phyloP scores from a whole-genome alignment of 2,113 vertebrate genomes.

The Varanus komodoensis region DNA sequence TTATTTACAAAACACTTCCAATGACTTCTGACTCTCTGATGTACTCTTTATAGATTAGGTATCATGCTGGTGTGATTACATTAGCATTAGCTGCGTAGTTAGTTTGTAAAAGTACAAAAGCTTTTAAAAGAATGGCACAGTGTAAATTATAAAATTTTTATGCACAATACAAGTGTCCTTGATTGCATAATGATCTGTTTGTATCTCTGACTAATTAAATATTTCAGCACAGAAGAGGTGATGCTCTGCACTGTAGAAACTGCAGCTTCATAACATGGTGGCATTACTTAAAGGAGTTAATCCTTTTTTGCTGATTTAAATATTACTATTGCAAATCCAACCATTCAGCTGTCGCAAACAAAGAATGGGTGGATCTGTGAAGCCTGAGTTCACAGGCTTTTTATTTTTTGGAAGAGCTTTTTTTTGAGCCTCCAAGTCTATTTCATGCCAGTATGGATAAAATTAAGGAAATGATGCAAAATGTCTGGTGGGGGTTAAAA shows the following conservation, averaged over 20 bases:
- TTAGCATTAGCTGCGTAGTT: slow-evolving; percentile 65
- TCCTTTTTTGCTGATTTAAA: background rate
- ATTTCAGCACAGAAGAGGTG: slow-evolving; percentile 40
- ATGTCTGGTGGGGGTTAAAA: too few relatives aligned
- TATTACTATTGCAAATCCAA: background rate
- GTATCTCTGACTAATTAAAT: slow-evolving; percentile 64
- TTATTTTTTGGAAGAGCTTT: too few relatives aligned
- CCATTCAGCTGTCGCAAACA: background rate
- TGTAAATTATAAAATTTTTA: slow-evolving; percentile 67
- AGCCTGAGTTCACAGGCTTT: too few relatives aligned
- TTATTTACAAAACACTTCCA: slow-evolving; percentile 63
- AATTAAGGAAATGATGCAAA: too few relatives aligned
- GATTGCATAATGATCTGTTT: slow-evolving; percentile 69
- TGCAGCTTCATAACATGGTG: background rate
- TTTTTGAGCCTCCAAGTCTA: too few relatives aligned
- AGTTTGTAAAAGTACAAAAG: slow-evolving; percentile 59
- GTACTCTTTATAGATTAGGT: slow-evolving; percentile 57
- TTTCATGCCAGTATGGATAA: too few relatives aligned
- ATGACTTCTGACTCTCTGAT: slow-evolving; percentile 49
- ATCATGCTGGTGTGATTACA: slow-evolving; percentile 53
- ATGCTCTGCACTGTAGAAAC: background rate
- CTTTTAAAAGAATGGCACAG: slow-evolving; percentile 37
- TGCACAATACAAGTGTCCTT: slow-evolving; percentile 55
- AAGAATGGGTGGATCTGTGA: too few relatives aligned
- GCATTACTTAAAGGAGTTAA: background rate